phyloP scores from a whole-genome alignment of 2,888 invertebrate genomes.

The Arge pagana region DNA sequence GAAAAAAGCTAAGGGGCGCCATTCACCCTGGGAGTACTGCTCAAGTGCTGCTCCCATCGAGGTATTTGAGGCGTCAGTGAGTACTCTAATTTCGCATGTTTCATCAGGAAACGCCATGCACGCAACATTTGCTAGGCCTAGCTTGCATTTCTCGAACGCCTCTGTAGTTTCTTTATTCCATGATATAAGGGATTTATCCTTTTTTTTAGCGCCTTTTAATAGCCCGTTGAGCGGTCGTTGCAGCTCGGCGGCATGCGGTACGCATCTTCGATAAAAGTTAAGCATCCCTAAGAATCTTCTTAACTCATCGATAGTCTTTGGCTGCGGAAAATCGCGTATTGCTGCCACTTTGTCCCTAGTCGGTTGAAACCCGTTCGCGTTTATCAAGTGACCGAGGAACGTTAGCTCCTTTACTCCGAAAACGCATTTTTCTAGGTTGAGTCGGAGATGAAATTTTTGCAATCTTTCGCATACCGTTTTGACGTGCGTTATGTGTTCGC shows the following conservation, averaged over 20 bases:
- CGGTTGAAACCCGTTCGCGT: slow-evolving; percentile 16
- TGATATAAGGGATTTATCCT: not conserved
- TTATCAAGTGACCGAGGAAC: slow-evolving; percentile 23
- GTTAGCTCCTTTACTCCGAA: slow-evolving; percentile 6
- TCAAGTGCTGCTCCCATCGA: slow-evolving; percentile 24
- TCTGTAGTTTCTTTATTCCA: slow-evolving; percentile 1
- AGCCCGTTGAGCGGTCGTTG: slow-evolving; percentile 12
- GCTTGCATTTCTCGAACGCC: slow-evolving; percentile 18
- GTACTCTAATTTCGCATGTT: slow-evolving; percentile 1
- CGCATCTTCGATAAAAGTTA: slow-evolving; percentile 20
- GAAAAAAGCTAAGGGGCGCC: slow-evolving; percentile 27
- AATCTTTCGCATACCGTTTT: slow-evolving; percentile 30
- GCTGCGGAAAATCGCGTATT: slow-evolving; percentile 11
- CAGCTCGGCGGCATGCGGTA: slow-evolving; percentile 8
- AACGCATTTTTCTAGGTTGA: slow-evolving; percentile 2
- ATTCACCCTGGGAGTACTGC: slow-evolving; percentile 9
- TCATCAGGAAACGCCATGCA: not conserved
- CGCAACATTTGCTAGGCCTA: slow-evolving; percentile 4
- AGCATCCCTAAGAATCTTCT: slow-evolving; percentile 12
- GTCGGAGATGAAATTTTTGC: not conserved
- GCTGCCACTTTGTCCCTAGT: slow-evolving; percentile 22
- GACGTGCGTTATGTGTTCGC: slow-evolving; percentile 1
- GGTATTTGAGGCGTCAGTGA: slow-evolving; percentile 22
- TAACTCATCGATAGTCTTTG: slow-evolving; percentile 8
- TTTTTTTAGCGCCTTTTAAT: slow-evolving; percentile 14